Conservation (phyloP, 2,888 invertebrate genomes). For the Luperina nickerlii region DNA sequence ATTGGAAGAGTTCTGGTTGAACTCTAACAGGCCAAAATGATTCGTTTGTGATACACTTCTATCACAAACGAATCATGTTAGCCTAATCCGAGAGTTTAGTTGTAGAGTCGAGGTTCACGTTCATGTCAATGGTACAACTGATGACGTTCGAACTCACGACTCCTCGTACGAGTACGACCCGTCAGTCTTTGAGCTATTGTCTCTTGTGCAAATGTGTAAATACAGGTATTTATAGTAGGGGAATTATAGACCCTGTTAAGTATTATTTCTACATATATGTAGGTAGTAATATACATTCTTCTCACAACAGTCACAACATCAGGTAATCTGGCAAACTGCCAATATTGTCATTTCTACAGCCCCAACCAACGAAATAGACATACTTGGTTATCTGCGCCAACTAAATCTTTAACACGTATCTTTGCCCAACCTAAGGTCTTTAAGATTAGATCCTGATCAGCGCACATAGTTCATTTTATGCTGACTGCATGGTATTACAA, state of each 20-base stretch:
- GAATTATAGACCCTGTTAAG: background rate
- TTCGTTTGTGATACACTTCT: background rate
- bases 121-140: background rate
- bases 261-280: background rate
- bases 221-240: background rate
- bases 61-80: no score
- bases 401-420: conserved; percentile 5
- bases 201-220: background rate
- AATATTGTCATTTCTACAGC: background rate
- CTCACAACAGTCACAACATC: background rate
- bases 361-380: no score
- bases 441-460: background rate
- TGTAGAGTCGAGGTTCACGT: no score
- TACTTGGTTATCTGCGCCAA: background rate
- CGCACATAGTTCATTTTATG: background rate
- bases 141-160: background rate
- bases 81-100: no score
- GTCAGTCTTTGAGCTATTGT: background rate
- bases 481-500: background rate
- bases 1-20: background rate
- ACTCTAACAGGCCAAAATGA: background rate
- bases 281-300: background rate
- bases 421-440: background rate
- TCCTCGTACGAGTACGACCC: background rate
- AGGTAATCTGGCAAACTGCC: background rate